Evolutionary conservation across 2,888 invertebrate species (phyloP).

Genomic region (Xestia xanthographa): DNA sequence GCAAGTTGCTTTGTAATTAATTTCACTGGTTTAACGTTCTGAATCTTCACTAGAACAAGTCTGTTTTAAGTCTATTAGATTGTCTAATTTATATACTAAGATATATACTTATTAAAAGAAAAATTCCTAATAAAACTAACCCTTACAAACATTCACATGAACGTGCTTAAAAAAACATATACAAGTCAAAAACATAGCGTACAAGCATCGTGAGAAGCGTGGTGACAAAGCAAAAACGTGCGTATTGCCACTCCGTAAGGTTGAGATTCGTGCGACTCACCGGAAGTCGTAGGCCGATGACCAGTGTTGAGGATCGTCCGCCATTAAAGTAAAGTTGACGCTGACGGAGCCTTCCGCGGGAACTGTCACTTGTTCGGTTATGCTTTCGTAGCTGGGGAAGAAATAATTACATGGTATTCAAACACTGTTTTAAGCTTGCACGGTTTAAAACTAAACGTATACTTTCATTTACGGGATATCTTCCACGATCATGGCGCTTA

Average conservation of each 20-base stretch:
- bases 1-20: not conserved
- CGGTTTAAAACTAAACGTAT: no score
- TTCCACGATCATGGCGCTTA: no score
- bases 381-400: slow-evolving; percentile 90
- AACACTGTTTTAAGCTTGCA: no score
- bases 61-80: not conserved
- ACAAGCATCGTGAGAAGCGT: slow-evolving; percentile 51
- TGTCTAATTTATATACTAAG: not conserved
- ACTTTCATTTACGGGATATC: no score
- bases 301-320: slow-evolving; percentile 96
- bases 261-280: slow-evolving; percentile 76
- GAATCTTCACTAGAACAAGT: not conserved
- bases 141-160: slow-evolving; percentile 44
- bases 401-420: not conserved
- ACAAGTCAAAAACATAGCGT: slow-evolving; percentile 51
- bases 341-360: slow-evolving; percentile 90
- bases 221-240: slow-evolving; percentile 46
- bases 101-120: not conserved
- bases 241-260: slow-evolving; percentile 43
- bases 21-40: not conserved
- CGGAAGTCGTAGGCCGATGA: slow-evolving; percentile 95
- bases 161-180: slow-evolving; percentile 54
- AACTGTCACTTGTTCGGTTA: slow-evolving; percentile 92
- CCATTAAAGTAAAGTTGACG: slow-evolving; percentile 95
- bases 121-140: slow-evolving; percentile 35